Percentiles rank a stretch among this genome's conserved stretches.
phyloP scores from a whole-genome alignment of 2,113 vertebrate species.

The Mixornis gularis region DNA sequence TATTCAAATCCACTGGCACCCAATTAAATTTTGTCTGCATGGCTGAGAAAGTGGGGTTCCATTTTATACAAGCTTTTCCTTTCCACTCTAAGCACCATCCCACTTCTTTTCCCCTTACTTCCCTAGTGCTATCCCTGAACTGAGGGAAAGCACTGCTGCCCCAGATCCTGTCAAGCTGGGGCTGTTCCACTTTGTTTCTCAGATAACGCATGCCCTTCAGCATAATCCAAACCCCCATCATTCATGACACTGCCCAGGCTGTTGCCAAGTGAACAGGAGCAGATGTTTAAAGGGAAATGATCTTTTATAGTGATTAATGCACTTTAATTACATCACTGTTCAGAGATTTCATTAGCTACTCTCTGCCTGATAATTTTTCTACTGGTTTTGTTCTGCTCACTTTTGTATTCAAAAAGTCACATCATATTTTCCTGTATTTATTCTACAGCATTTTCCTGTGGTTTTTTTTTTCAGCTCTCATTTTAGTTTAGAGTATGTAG shows the following conservation, averaged over 20 bases:
- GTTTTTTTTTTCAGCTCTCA: neutral
- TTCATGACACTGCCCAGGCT: slow-evolving; percentile 21
- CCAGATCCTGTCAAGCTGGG: neutral
- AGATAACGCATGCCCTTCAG: slow-evolving; percentile 26
- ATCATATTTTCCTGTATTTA: neutral
- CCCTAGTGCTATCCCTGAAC: neutral
- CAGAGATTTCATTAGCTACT: slow-evolving; percentile 24
- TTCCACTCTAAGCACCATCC: neutral
- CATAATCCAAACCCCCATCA: slow-evolving; percentile 6
- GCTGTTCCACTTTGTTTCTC: slow-evolving; percentile 6
- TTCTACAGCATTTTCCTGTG: neutral
- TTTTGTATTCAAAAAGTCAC: neutral
- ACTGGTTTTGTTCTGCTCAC: neutral
- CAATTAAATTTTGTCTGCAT: neutral
- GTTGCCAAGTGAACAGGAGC: slow-evolving; percentile 49
- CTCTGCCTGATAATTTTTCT: slow-evolving; percentile 10
- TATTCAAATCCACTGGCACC: neutral
- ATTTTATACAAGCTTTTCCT: neutral
- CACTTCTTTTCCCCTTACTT: neutral
- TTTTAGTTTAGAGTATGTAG: neutral
- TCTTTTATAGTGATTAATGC: slow-evolving; percentile 52
- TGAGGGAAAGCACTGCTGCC: neutral
- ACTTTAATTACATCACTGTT: slow-evolving; percentile 53
- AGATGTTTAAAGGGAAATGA: slow-evolving; percentile 64
- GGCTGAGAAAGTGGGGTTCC: neutral